These are phyloP conservation scores for Frankliniella intonsa DNA, from an alignment of 2,888 invertebrate species.

Conservation along the genomic window DNA sequence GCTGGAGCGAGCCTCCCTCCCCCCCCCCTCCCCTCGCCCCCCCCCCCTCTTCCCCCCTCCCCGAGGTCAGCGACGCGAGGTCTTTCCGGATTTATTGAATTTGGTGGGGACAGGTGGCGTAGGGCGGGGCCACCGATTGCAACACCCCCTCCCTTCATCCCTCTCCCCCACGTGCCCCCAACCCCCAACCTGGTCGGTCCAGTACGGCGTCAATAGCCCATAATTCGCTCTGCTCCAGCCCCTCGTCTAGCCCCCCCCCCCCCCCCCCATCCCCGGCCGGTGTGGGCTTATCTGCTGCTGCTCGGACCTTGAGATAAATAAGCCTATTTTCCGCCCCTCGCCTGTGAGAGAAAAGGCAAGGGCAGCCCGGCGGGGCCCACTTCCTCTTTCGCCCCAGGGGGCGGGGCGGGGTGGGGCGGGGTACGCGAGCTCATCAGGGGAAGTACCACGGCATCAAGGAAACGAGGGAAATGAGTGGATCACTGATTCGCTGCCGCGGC, in stretches of 20 bases:
- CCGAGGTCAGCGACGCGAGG: not conserved
- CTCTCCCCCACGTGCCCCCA: not conserved
- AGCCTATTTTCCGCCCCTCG: conserved; percentile 5
- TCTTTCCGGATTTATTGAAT: conserved; percentile 18
- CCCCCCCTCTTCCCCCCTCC: not conserved
- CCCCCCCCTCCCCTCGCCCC: too few species aligned
- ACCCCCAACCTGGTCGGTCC: not conserved
- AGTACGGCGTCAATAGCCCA: conserved; percentile 14
- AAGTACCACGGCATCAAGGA: conserved; percentile 10
- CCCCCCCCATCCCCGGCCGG: too few species aligned
- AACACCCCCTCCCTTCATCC: not conserved
- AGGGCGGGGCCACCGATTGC: not conserved
- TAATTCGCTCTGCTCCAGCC: not conserved
- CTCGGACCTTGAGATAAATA: conserved; percentile 26
- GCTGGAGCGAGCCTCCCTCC: too few species aligned
- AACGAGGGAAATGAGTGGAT: conserved; percentile 24
- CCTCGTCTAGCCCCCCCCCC: not conserved
- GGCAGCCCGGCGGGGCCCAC: not conserved
- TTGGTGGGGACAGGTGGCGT: conserved; percentile 14
- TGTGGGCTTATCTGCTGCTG: conserved; percentile 10
- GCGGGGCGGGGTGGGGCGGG: too few species aligned
- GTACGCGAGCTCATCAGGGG: not conserved
- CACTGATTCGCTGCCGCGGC: not conserved
- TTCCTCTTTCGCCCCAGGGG: too few species aligned
- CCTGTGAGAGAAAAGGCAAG: not conserved